Evolutionary conservation across 92 coral and sea anemone species (phyloP).

Genomic region (Ricordea florida): DNA sequence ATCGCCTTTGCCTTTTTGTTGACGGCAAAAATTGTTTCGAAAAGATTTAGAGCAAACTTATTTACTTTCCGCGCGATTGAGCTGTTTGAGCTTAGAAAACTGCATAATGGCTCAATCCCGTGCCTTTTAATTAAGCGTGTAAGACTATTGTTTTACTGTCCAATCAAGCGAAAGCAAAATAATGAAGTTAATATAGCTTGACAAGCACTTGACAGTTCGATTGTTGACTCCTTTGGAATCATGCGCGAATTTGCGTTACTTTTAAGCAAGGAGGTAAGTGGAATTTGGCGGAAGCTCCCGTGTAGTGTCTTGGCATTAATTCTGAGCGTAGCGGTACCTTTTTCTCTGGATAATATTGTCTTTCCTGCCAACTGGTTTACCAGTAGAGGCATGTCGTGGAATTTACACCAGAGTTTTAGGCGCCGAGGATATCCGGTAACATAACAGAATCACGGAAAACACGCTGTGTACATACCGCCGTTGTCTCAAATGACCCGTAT

Average conservation of each 20-base stretch:
- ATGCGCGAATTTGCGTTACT: too few species aligned
- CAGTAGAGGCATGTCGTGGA: slow-evolving; percentile 4
- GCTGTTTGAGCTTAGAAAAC: neutral
- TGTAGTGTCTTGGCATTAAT: too few species aligned
- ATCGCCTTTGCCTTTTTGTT: neutral
- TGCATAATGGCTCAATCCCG: neutral
- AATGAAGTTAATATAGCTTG: slow-evolving; percentile 32
- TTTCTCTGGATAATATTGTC: too few species aligned
- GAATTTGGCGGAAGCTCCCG: too few species aligned
- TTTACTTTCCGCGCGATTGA: slow-evolving; percentile 18
- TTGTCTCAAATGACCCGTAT: slow-evolving; percentile 55
- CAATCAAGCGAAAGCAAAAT: slow-evolving; percentile 53
- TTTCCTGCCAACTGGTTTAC: too few species aligned
- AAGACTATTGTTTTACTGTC: slow-evolving; percentile 42
- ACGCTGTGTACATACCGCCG: slow-evolving; percentile 83
- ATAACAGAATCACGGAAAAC: slow-evolving; percentile 30
- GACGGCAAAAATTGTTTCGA: neutral
- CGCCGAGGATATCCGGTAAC: slow-evolving; percentile 55
- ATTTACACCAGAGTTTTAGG: slow-evolving; percentile 16
- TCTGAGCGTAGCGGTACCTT: too few species aligned
- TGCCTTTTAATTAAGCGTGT: slow-evolving; percentile 43
- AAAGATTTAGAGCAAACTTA: slow-evolving; percentile 14
- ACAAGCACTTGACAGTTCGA: slow-evolving; percentile 9
- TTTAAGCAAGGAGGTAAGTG: too few species aligned
- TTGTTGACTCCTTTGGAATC: slow-evolving; percentile 13